A percentile compares a stretch with the other conserved stretches of the same genome.
Conservation (phyloP, 1,140 invertebrate genomes). For the Orussus abietinus region DNA sequence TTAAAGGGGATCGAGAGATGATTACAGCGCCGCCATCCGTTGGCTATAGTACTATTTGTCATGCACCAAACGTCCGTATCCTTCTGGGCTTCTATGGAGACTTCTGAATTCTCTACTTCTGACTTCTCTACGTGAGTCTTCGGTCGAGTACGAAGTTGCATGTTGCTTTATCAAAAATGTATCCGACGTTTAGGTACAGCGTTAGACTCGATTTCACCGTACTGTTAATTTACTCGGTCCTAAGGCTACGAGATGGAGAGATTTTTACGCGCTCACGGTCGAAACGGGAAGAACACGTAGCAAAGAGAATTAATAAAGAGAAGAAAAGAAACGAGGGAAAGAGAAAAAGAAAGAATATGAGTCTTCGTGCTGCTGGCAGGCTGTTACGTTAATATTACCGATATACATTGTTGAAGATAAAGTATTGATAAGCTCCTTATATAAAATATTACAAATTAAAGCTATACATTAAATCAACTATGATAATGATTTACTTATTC, state of each 20-base stretch:
- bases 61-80: too few relatives aligned
- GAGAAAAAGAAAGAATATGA: conserved; percentile 14
- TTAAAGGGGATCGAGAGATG: too few relatives aligned
- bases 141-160: conserved; percentile 32
- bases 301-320: conserved; percentile 22
- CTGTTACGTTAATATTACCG: conserved; percentile 50
- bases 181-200: too few relatives aligned
- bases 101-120: too few relatives aligned
- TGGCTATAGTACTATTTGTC: too few relatives aligned
- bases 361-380: conserved; percentile 48
- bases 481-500: conserved; percentile 14
- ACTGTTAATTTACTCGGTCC: conserved; percentile 26
- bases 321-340: conserved; percentile 21
- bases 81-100: too few relatives aligned
- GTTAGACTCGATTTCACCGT: conserved; percentile 21
- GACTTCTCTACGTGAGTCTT: too few relatives aligned
- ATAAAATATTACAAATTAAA: conserved; percentile 33
- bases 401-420: conserved; percentile 45
- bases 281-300: conserved; percentile 20
- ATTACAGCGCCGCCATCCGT: too few relatives aligned
- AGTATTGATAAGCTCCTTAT: conserved; percentile 35
- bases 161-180: conserved; percentile 32
- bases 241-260: conserved; percentile 21
- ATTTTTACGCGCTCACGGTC: conserved; percentile 8
- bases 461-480: conserved; percentile 16